These are phyloP conservation scores for Anadara kagoshimensis DNA, from an alignment of 1,140 invertebrate species.

Conservation along the genomic window DNA sequence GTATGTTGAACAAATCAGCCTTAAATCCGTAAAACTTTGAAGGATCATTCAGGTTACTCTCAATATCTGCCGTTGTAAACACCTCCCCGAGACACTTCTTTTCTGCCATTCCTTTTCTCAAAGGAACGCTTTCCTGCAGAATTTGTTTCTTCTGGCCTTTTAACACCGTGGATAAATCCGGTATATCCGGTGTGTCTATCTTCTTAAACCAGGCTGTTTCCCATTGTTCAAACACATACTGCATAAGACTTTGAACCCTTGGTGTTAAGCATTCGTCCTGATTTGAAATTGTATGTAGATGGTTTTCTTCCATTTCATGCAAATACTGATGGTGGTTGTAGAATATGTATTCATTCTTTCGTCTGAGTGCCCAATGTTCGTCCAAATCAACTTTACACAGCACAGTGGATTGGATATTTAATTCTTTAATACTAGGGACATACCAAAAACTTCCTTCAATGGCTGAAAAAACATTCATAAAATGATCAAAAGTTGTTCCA, in stretches of 20 bases:
- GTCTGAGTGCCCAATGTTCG: neutral
- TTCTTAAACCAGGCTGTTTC: neutral
- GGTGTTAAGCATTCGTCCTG: neutral
- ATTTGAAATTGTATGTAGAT: no score
- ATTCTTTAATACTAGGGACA: neutral
- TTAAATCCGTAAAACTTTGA: neutral
- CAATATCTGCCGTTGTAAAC: neutral
- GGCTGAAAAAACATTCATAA: neutral
- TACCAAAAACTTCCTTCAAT: neutral
- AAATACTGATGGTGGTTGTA: neutral
- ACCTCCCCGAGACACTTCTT: neutral
- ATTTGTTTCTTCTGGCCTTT: neutral
- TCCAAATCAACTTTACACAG: conserved; percentile 1
- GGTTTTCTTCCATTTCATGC: neutral
- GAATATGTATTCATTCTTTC: neutral
- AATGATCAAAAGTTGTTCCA: neutral
- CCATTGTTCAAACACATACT: conserved; percentile 5
- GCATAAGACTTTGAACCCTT: neutral
- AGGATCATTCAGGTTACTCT: neutral
- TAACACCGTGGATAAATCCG: neutral
- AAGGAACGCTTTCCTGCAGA: neutral
- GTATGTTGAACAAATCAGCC: conserved; percentile 1
- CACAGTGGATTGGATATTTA: neutral
- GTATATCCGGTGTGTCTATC: neutral
- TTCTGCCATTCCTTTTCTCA: neutral